A percentile compares a stretch with the other conserved stretches of the same genome.
Conservation (phyloP, 2,888 invertebrate genomes). For the Dorcus hopei region DNA sequence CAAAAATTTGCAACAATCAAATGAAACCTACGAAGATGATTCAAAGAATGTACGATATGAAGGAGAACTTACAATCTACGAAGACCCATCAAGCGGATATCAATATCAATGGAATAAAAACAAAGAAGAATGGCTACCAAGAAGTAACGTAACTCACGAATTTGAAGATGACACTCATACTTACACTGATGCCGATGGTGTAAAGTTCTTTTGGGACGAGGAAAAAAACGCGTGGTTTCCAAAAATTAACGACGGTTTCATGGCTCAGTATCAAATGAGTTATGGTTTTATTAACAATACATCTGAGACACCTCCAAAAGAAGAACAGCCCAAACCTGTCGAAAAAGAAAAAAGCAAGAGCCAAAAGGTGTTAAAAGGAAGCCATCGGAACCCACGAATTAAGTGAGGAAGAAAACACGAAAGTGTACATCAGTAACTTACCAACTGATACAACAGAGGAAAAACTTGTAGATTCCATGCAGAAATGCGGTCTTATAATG, state of each 20-base stretch:
- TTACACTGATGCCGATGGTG: constrained; percentile 84
- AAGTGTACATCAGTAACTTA: constrained; percentile 92
- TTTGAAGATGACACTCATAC: constrained; percentile 75
- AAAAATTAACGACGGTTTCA: constrained; percentile 93
- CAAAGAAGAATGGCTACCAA: constrained; percentile 59
- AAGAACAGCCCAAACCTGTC: constrained; percentile 28
- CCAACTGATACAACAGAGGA: constrained; percentile 86
- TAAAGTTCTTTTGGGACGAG: constrained; percentile 87
- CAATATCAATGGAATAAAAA: constrained; percentile 64
- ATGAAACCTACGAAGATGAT: constrained; percentile 26
- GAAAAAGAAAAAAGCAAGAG: constrained; percentile 42
- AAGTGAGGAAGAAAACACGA: constrained; percentile 83
- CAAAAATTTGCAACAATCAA: neutral
- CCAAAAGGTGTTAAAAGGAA: constrained; percentile 49
- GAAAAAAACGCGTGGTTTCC: constrained; percentile 95
- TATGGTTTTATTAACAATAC: constrained; percentile 80
- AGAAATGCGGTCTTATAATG: constrained; percentile 94
- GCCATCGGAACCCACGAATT: constrained; percentile 62
- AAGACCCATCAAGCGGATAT: constrained; percentile 66
- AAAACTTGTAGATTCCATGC: constrained; percentile 88
- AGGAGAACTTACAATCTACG: constrained; percentile 68
- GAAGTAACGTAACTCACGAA: constrained; percentile 53
- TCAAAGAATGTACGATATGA: constrained; percentile 65
- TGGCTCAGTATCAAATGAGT: constrained; percentile 93
- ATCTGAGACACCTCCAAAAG: constrained; percentile 11